Evolutionary conservation across 1,140 invertebrate genomes (phyloP), one percentile per base, ranked within the genome.

Genomic region (Sinella curviseta): DNA sequence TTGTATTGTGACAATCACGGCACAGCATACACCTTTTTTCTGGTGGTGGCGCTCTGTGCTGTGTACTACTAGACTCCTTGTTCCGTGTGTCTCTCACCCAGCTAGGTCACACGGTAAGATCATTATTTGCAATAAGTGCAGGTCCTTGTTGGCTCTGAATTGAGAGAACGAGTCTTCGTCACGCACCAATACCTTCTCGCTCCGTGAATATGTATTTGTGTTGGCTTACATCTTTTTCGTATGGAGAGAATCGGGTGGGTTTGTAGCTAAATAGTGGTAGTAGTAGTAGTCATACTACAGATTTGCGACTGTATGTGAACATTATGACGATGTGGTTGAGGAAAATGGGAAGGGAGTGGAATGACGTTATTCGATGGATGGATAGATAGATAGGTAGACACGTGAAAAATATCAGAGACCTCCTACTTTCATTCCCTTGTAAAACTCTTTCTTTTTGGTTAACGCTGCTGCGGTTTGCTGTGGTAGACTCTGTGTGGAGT

Each of bases 111-210:
- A 70, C n/a, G 26, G n/a, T 33, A 33, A 17, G 65, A 70, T 70
- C 65, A 70, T 70, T 70, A 70, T 70, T 70, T 70, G 65, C 65
- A 70, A 70, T 70, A 70, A 70, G 65, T 70, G 65, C 65, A 70
- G 65, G 65, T 70, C 65, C 65, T 70, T 70, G 65, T 70, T 70
- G 31, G 26, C 28, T 31, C 28, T 24, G 65, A 70, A 70, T 33
- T 70, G 65, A 70, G 31, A 33, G 65, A 70, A 70, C 65, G 65
- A 70, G 65, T 70, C 31, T 70, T 70, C 65, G 65, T 70, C 65
- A 70, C 65, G 65, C 65, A 70, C 65, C 30, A 24, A 30, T 70
- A n/a, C 65, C 65, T 8, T n/a, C 24, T 17, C 39, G 4, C 4
- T 60, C 57, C 39, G 39, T 48, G n/a, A n/a, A n/a, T n/a, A n/a